Base-by-base conservation (phyloP, 2,113 vertebrate species). In the Corvus cornix region DNA sequence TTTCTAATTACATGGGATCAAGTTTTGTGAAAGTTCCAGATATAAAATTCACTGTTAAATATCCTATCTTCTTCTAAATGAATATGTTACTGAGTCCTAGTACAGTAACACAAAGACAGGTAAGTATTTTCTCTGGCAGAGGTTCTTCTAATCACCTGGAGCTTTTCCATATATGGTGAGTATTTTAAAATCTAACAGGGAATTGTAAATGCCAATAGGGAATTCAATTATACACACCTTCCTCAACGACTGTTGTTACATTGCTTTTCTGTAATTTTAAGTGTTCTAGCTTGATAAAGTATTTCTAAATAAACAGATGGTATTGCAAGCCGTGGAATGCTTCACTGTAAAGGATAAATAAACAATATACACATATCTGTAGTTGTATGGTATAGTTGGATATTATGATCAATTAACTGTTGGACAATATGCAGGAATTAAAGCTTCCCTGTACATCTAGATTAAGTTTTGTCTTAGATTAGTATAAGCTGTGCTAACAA, bases 311-410 rank as follows among this genome's bases (percentile, higher is more conserved):
- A 53, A 68, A 85, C 3, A 77, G 13, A 48, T 56, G 3, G 43
- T 21, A 58, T 6, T 63, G 23, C 37, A 73, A 85, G 33, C 22
- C 39, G 1, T 84, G 39, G 21, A 77, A 89, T 33, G 39, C 31
- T 28, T 73, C 64, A n/a, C 16, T 41, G 6, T 22, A 3, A 20
- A 43, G 48, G 0, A 18, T 22, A 72, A 49, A 66, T 41, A 55
- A 85, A 30, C 18, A 62, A 53, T 11, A 64, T 3, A 35, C 12
- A 87, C 30, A 68, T 24, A 30, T n/a, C 20, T 55, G 53, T 27
- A 83, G 10, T 7, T 82, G 27, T 23, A 88, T 0, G 0, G n/a
- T 35, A 49, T 10, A 75, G 14, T 0, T 66, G 37, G n/a, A 56
- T 62, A 68, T 39, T 17, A 63, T 4, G 6, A 82, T 30, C 26